Conservation (phyloP, 2,888 invertebrate species). For the Athrips mouffetella region DNA sequence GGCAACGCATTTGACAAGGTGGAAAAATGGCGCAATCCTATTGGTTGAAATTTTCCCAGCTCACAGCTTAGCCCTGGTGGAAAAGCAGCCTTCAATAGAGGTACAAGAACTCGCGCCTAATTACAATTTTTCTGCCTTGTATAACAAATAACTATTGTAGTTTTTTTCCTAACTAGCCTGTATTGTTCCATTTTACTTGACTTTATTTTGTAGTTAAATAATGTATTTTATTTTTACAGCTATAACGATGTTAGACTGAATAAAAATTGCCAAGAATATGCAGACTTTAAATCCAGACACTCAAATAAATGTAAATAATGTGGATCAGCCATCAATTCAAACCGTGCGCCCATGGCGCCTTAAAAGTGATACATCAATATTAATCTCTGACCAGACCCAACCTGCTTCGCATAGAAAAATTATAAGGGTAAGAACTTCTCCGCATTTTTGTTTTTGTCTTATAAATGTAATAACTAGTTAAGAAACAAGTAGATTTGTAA, state of each 20-base stretch:
- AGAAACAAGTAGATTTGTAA: no score
- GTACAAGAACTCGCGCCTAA: no score
- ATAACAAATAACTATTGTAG: no score
- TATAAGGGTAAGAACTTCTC: constrained; percentile 47
- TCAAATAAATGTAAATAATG: constrained; percentile 31
- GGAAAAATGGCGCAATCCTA: no score
- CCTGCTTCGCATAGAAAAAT: constrained; percentile 57
- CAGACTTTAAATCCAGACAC: constrained; percentile 29
- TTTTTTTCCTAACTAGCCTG: no score
- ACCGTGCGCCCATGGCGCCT: constrained; percentile 30
- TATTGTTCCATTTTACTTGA: no score
- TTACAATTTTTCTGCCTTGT: no score
- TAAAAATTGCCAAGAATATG: not conserved
- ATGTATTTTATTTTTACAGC: not conserved
- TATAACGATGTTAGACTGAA: not conserved
- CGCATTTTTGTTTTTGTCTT: not conserved
- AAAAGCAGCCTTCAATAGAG: no score
- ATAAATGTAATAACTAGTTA: constrained; percentile 49
- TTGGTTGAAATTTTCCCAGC: no score
- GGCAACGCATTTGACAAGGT: no score
- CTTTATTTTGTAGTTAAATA: no score
- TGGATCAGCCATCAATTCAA: constrained; percentile 17
- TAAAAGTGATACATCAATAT: constrained; percentile 23
- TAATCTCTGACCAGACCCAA: constrained; percentile 30
- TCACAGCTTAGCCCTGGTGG: no score